phyloP scores from a whole-genome alignment of 2,113 vertebrate genomes.

The Xiphias gladius region DNA sequence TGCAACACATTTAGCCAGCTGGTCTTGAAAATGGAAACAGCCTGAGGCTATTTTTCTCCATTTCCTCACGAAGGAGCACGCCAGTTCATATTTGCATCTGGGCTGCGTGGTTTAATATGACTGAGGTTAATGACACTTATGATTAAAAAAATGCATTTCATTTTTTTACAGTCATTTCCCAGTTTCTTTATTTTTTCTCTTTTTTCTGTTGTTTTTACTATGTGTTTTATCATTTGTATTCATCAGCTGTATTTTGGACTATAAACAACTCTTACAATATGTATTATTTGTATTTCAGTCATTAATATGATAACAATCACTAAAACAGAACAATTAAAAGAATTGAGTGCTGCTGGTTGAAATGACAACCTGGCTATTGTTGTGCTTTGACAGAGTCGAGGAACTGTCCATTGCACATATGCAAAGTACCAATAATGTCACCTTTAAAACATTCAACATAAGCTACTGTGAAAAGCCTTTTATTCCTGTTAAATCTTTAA shows the following conservation, averaged over 20 bases:
- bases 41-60: constrained; percentile 49
- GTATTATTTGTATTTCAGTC: constrained; percentile 8
- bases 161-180: neutral
- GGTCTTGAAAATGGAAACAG: constrained; percentile 40
- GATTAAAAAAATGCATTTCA: constrained; percentile 12
- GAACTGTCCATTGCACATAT: neutral
- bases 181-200: neutral
- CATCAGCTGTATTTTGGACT: neutral
- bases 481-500: neutral
- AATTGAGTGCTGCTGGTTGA: neutral
- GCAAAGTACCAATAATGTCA: neutral
- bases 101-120: neutral
- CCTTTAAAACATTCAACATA: neutral
- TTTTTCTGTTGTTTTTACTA: neutral
- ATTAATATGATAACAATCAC: neutral
- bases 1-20: constrained; percentile 53
- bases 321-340: neutral
- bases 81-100: constrained; percentile 36
- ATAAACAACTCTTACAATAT: neutral
- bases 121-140: constrained; percentile 29
- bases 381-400: constrained; percentile 10
- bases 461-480: neutral
- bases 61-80: constrained; percentile 44
- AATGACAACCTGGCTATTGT: neutral
- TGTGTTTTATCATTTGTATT: neutral